Conservation (phyloP, 2,113 vertebrate species). For the Syngnathus typhle region DNA sequence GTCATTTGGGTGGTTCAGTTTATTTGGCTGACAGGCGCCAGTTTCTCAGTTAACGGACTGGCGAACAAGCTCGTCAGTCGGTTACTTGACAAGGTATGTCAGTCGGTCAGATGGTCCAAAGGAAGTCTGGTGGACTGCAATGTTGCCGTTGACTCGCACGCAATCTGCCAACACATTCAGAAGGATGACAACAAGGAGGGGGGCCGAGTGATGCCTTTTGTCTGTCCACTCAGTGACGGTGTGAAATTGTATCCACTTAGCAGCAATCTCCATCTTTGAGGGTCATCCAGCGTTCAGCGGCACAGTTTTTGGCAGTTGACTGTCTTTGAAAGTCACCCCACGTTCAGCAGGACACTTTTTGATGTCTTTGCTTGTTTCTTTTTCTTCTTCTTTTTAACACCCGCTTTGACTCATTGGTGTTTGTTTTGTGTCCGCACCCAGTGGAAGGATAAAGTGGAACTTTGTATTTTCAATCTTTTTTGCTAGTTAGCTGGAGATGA, state of each 20-base stretch:
- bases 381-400: neutral
- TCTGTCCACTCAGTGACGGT: conserved; percentile 3
- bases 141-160: neutral
- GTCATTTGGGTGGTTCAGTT: too few species aligned
- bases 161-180: neutral
- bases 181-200: neutral
- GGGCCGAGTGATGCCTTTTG: conserved; percentile 9
- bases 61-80: too few species aligned
- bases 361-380: neutral
- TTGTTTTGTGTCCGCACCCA: neutral
- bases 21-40: too few species aligned
- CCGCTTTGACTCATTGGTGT: conserved; percentile 1
- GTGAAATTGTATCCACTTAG: conserved; percentile 1
- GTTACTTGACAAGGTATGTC: too few species aligned
- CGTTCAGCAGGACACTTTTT: neutral
- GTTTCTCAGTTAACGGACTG: too few species aligned
- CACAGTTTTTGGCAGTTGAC: conserved; percentile 7
- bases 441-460: neutral
- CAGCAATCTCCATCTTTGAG: neutral
- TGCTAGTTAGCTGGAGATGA: too few species aligned
- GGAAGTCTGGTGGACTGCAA: neutral
- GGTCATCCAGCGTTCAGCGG: neutral
- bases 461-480: neutral
- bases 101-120: neutral
- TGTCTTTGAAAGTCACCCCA: neutral